Conservation (phyloP, 2,888 invertebrate species). For the Aspidiotus destructor region DNA sequence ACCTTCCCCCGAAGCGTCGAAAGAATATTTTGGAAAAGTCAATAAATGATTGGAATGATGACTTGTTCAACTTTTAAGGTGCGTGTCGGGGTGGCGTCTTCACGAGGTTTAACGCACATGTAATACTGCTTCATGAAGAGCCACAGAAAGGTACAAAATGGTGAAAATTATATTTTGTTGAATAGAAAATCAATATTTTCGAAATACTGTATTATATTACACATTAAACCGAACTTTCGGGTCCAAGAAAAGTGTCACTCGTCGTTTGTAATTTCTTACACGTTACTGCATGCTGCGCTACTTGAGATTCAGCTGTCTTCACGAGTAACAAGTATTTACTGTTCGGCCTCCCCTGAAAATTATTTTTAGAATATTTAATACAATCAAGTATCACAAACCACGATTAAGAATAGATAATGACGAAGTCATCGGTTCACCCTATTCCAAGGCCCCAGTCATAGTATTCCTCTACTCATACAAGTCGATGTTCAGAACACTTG, state of each 20-base stretch:
- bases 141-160: background rate
- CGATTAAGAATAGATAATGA: too few relatives aligned
- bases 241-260: constrained; percentile 23
- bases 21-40: constrained; percentile 68
- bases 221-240: constrained; percentile 19
- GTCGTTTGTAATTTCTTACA: constrained; percentile 17
- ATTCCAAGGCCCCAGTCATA: too few relatives aligned
- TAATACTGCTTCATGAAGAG: background rate
- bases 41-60: constrained; percentile 35
- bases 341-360: background rate
- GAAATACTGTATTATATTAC: background rate
- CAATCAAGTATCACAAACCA: too few relatives aligned
- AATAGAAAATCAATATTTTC: background rate
- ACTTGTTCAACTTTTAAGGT: background rate
- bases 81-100: background rate
- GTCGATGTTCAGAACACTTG: too few relatives aligned
- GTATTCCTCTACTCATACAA: too few relatives aligned
- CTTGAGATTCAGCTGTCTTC: background rate
- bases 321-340: constrained; percentile 16
- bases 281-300: background rate
- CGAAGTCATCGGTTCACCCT: too few relatives aligned
- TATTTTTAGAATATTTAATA: too few relatives aligned
- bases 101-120: background rate
- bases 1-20: constrained; percentile 73
- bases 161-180: constrained; percentile 4